Conservation (phyloP, 2,113 vertebrate species). For the Malaclemys terrapin region DNA sequence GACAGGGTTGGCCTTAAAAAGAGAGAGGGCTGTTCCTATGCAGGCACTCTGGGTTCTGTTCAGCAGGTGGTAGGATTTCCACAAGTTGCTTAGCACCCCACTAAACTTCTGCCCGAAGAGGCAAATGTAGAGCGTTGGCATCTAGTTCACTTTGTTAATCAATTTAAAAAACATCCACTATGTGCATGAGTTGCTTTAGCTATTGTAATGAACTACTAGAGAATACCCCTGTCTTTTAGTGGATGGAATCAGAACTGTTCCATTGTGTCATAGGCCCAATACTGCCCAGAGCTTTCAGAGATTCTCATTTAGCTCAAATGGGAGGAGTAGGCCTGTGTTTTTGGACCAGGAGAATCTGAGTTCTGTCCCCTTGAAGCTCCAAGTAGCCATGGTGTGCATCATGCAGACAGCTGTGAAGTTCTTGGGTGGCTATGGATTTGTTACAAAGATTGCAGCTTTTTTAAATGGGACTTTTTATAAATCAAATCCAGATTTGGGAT, state of each 20-base stretch:
- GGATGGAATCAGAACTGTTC: neutral
- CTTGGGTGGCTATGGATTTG: neutral
- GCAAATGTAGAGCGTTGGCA: neutral
- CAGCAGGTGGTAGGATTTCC: neutral
- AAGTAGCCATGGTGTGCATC: neutral
- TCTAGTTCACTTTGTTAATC: neutral
- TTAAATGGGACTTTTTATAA: neutral
- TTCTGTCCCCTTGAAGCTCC: neutral
- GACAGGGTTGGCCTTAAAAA: neutral
- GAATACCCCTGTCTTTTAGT: neutral
- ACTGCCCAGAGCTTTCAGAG: neutral
- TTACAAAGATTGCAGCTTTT: neutral
- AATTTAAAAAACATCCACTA: neutral
- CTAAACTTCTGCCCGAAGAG: neutral
- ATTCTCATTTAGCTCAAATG: neutral
- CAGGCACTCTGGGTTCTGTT: conserved; percentile 31
- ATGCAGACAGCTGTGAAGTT: neutral
- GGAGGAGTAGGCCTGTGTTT: neutral
- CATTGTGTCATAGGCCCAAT: neutral
- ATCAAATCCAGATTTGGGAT: neutral
- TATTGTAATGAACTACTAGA: neutral
- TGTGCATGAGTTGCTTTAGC: neutral
- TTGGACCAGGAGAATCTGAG: neutral
- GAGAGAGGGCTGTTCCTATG: neutral
- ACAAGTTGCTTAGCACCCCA: neutral